phyloP scores from a whole-genome alignment of 2,113 vertebrate species.

The Hippocampus barbouri region DNA sequence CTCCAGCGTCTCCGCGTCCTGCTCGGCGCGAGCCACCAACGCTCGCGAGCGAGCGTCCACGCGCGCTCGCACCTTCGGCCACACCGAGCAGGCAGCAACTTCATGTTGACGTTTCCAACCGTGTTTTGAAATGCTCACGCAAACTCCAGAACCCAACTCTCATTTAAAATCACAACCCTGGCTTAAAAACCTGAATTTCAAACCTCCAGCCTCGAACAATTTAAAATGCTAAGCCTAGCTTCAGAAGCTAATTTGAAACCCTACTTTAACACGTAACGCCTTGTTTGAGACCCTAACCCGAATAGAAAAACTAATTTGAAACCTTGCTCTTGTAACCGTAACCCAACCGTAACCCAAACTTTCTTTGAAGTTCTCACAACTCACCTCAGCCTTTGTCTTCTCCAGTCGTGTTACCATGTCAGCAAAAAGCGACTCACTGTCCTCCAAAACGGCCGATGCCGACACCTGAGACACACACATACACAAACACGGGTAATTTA shows the following conservation, averaged over 20 bases:
- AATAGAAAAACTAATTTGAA: neutral
- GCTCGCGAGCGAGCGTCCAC: conserved; percentile 55
- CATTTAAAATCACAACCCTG: neutral
- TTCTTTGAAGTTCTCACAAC: neutral
- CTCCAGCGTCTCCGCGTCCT: conserved; percentile 50
- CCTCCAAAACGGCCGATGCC: conserved; percentile 47
- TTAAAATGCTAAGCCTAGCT: neutral
- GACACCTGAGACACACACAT: conserved; percentile 40
- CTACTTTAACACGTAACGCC: neutral
- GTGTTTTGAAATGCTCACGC: neutral
- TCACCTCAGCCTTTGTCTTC: conserved; percentile 63
- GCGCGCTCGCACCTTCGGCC: conserved; percentile 41
- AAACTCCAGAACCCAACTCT: neutral
- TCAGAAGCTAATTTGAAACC: neutral
- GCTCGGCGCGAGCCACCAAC: conserved; percentile 42
- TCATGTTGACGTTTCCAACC: neutral
- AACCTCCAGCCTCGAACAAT: neutral
- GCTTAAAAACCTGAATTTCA: neutral
- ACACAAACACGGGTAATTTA: neutral
- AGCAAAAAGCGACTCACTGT: conserved; percentile 62
- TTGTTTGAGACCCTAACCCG: neutral
- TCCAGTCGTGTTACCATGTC: conserved; percentile 61
- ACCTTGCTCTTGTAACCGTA: neutral
- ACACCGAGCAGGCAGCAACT: neutral
- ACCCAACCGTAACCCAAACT: neutral